Evolutionary conservation across 2,888 invertebrate species (phyloP).

Genomic region (Salticus scenicus): DNA sequence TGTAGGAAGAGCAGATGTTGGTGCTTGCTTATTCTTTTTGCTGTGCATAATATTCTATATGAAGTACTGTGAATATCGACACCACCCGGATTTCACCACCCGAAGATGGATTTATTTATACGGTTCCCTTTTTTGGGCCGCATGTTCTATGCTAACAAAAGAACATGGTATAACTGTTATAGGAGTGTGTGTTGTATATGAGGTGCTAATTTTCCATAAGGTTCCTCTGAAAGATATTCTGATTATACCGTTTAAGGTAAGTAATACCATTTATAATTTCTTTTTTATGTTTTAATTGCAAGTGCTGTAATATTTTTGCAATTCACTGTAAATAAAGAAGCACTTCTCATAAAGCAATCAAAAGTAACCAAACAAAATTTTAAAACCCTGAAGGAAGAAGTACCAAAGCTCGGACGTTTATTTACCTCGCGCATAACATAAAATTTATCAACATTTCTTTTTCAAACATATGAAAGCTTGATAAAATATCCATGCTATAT

Average conservation of each 20-base stretch:
- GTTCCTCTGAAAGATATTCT: constrained; percentile 70
- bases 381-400: no score
- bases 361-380: no score
- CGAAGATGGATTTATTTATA: constrained; percentile 78
- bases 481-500: no score
- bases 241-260: constrained; percentile 51
- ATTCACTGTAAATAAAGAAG: background rate
- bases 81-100: constrained; percentile 20
- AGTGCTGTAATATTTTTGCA: background rate
- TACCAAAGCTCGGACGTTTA: no score
- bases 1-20: constrained; percentile 96
- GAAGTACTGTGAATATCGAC: constrained; percentile 79
- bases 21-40: constrained; percentile 94
- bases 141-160: constrained; percentile 92
- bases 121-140: constrained; percentile 81
- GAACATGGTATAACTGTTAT: constrained; percentile 96
- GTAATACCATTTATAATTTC: no score
- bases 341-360: no score
- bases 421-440: no score
- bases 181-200: constrained; percentile 91
- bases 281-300: background rate
- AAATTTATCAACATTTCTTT: no score
- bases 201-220: constrained; percentile 81
- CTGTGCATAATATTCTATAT: constrained; percentile 90
- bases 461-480: no score